These are phyloP conservation scores for Pelecanoides urinatrix DNA, from an alignment of 2,113 vertebrate genomes.

Conservation along the genomic window DNA sequence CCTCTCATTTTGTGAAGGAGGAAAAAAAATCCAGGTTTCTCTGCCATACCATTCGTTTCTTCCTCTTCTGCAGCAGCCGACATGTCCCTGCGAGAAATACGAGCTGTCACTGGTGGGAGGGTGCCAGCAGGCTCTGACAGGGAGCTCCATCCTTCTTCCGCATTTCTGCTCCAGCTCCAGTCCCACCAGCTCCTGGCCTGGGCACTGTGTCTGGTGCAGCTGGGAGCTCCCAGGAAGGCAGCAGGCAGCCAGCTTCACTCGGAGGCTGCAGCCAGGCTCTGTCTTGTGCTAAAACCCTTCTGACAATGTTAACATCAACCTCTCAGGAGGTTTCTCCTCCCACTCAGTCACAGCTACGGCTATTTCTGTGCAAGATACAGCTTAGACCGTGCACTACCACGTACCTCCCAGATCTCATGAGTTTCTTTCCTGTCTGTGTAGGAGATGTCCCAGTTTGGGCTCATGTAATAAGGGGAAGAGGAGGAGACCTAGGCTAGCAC, in stretches of 20 bases:
- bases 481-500: background rate
- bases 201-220: background rate
- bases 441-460: background rate
- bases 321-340: background rate
- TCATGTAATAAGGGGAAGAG: background rate
- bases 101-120: slow-evolving; percentile 33
- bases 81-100: background rate
- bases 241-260: background rate
- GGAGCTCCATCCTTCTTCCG: background rate
- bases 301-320: background rate
- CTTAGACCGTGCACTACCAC: background rate
- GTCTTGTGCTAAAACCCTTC: background rate
- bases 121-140: background rate
- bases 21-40: background rate
- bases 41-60: background rate
- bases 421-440: background rate
- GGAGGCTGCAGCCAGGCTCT: background rate
- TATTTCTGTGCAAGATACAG: background rate
- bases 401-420: background rate
- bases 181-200: background rate
- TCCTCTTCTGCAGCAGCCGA: background rate
- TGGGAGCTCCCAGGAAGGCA: background rate
- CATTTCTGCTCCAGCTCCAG: slow-evolving; percentile 17
- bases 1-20: background rate
- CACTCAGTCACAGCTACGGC: background rate